phyloP scores from a whole-genome alignment of 1,140 invertebrate species.

The Zaprionus inermis region DNA sequence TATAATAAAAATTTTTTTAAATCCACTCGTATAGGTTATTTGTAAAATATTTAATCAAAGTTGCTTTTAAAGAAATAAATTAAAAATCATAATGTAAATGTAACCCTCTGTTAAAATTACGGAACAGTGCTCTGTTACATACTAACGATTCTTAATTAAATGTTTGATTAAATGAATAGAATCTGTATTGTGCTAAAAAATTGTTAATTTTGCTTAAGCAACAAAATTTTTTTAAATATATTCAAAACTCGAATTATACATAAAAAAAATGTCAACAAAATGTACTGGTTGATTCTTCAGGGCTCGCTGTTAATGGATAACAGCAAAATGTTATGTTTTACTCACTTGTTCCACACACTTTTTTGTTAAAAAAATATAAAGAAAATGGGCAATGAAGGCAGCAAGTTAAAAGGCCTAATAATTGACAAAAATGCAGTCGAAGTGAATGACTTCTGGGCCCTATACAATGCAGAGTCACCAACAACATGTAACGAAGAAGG shows the following conservation, averaged over 20 bases:
- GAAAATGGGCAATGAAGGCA: slow-evolving; percentile 90
- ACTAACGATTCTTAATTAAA: background rate
- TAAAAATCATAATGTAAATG: background rate
- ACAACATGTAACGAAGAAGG: slow-evolving; percentile 85
- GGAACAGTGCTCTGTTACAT: background rate
- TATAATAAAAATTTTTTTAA: no score
- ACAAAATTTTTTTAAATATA: no score
- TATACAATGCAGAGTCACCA: slow-evolving; percentile 88
- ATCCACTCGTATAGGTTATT: no score
- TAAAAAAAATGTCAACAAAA: no score
- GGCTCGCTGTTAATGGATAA: slow-evolving; percentile 19
- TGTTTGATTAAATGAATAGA: background rate
- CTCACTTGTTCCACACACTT: slow-evolving; percentile 26
- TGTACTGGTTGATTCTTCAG: background rate
- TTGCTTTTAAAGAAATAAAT: background rate
- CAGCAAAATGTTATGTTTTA: slow-evolving; percentile 31
- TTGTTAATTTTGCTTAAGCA: no score
- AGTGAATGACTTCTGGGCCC: slow-evolving; percentile 90
- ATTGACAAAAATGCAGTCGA: slow-evolving; percentile 90
- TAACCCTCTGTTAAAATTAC: background rate
- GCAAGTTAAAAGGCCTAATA: slow-evolving; percentile 88
- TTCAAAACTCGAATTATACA: no score
- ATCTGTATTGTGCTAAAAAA: background rate
- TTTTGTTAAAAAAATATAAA: slow-evolving; percentile 26
- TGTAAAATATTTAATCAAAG: background rate